Evolutionary conservation across 2,113 vertebrate species (phyloP), one percentile per base, ranked within the genome.

Genomic region (Boulengeromyrus knoepffleri): DNA sequence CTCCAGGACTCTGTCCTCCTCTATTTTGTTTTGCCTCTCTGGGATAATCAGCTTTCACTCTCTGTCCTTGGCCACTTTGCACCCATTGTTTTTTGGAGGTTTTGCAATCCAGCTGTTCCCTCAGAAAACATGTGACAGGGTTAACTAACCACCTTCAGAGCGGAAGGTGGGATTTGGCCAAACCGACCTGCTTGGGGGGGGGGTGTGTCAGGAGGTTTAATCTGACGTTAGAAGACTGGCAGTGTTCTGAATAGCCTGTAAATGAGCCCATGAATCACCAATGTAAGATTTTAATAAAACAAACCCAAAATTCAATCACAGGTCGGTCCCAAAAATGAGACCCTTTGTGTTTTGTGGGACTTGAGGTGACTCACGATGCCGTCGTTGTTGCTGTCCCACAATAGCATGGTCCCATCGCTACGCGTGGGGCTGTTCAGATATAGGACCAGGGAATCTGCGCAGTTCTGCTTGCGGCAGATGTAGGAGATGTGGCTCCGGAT

Each of bases 381-480:
- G 8, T 97, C 96, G 53, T 95, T 92, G 91, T 96, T 97, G 91
- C 94, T 92, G 89, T 96, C 96, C 96, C 96, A 96, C 56, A 96
- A 93, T 74, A 97, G 92, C 96, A 97, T 97, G 92, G 96, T 95
- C 36, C 96, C 96, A 1, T 96, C 96, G 1, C 92, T 96, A 88
- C 95, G 92, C 1, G 96, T 95, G 1, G 96, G 96, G 0, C 96
- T 96, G 94, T 97, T 97, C 88, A 97, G 94, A 92, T 96, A 97
- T 5, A 97, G 94, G 21, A 97, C 96, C 91, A 97, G 91, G 0
- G 96, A 94, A 93, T 97, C 96, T 0, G 95, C 96, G 0, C 96
- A 97, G 93, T 96, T 96, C 89, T 95, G 94, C 90, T 96, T 96
- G 77, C 96, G 93, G 92, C 96, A 97, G 91, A 97, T 83, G 91